Percentiles rank a stretch among this genome's conserved stretches.
Evolutionary conservation across 2,113 vertebrate genomes (phyloP).

Genomic region (Pipra filicauda): DNA sequence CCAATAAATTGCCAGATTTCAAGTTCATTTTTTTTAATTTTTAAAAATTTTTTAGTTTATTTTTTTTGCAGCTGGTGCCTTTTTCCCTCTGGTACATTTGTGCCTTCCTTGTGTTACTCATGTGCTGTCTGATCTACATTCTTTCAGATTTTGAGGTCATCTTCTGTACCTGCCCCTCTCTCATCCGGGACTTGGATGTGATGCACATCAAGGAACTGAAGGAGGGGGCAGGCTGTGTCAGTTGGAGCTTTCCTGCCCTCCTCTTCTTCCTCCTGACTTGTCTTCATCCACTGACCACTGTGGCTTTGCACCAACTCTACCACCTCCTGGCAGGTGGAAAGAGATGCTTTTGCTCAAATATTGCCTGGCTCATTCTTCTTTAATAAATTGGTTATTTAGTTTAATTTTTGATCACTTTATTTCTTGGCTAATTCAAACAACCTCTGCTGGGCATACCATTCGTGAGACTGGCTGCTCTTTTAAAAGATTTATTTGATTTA

Average conservation of each 20-base stretch:
- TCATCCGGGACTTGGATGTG: background rate
- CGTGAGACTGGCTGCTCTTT: background rate
- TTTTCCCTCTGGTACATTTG: background rate
- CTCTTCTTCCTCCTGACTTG: background rate
- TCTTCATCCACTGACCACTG: background rate
- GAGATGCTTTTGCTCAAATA: background rate
- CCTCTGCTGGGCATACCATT: background rate
- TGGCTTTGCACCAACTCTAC: rapidly evolving
- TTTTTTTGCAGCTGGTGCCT: background rate
- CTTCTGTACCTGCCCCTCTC: background rate
- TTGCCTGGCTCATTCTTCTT: background rate
- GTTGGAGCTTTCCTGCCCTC: background rate
- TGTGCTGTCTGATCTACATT: background rate
- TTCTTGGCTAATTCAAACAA: background rate
- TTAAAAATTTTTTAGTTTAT: background rate
- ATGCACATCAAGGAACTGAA: background rate
- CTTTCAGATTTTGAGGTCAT: background rate
- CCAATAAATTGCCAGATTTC: background rate
- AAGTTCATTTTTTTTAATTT: background rate
- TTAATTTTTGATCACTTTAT: background rate
- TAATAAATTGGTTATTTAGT: background rate
- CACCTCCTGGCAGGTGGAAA: background rate
- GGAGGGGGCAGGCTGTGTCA: background rate
- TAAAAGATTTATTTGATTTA: background rate
- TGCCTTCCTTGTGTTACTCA: background rate